A percentile compares a stretch with the other conserved stretches of the same genome.
These are phyloP conservation scores for Mechanitis mazaeus DNA, from an alignment of 2,888 invertebrate genomes.

Conservation along the genomic window DNA sequence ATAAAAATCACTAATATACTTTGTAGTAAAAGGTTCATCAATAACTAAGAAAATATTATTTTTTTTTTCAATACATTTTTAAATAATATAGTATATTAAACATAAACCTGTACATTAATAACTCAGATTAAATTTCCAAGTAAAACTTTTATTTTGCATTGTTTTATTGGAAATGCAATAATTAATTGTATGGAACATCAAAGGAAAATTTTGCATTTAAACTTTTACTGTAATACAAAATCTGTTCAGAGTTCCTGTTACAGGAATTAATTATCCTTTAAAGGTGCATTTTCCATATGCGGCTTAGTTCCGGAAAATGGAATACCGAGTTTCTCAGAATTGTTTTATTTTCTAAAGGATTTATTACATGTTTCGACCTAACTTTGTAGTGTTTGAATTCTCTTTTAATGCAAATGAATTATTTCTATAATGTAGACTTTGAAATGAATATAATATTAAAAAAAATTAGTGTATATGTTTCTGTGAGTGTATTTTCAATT, in stretches of 20 bases:
- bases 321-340: neutral
- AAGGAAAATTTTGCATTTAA: neutral
- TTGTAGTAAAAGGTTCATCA: too few species aligned
- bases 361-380: neutral
- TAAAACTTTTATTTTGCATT: neutral
- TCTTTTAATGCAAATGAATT: too few species aligned
- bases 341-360: neutral
- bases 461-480: too few species aligned
- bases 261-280: constrained; percentile 3
- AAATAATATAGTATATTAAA: neutral
- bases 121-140: neutral
- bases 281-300: neutral
- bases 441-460: too few species aligned
- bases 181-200: constrained; percentile 1
- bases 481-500: too few species aligned
- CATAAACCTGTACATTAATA: neutral
- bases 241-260: neutral
- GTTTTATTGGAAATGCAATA: neutral
- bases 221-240: neutral
- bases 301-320: neutral
- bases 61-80: too few species aligned
- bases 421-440: too few species aligned
- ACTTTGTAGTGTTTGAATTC: too few species aligned
- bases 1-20: too few species aligned
- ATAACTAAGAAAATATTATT: too few species aligned